phyloP scores from a whole-genome alignment of 2,888 invertebrate genomes.

The Epinotia bilunana region DNA sequence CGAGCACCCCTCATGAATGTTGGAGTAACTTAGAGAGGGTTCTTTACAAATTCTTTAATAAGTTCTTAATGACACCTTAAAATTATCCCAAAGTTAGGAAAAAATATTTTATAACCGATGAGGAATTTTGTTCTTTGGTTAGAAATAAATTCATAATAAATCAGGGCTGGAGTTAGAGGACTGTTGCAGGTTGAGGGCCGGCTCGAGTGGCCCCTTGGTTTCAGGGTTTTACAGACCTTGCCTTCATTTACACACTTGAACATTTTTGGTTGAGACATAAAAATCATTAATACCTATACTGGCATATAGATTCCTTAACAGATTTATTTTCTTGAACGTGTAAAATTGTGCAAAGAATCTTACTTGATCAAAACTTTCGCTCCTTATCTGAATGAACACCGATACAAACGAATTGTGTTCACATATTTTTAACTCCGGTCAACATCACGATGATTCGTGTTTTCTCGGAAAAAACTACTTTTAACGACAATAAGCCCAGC shows the following conservation, averaged over 20 bases:
- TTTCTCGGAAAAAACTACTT: too few relatives aligned
- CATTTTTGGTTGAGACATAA: background rate
- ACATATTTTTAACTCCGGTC: too few relatives aligned
- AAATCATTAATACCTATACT: background rate
- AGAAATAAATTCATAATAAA: slow-evolving; percentile 18
- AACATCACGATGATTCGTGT: too few relatives aligned
- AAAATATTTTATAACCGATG: slow-evolving; percentile 54
- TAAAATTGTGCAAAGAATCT: too few relatives aligned
- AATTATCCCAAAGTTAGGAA: slow-evolving; percentile 31
- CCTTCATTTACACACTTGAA: slow-evolving; percentile 22
- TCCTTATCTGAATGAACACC: too few relatives aligned
- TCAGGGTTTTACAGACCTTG: slow-evolving; percentile 13
- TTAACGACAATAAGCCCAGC: too few relatives aligned
- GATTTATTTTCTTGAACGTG: too few relatives aligned
- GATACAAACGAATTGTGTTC: too few relatives aligned
- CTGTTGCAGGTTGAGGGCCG: slow-evolving; percentile 23
- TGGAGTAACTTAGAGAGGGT: slow-evolving; percentile 58
- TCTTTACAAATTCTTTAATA: slow-evolving; percentile 65
- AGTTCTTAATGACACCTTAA: slow-evolving; percentile 55
- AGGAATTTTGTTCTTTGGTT: slow-evolving; percentile 48
- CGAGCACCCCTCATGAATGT: slow-evolving; percentile 58
- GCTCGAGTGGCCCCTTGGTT: slow-evolving; percentile 26
- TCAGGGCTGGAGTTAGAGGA: slow-evolving; percentile 15
- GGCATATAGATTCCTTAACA: background rate
- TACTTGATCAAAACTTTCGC: too few relatives aligned